Evolutionary conservation across 2,797 vertebrate species (phyloP).

Genomic region (Sebastes ruberrimus): DNA sequence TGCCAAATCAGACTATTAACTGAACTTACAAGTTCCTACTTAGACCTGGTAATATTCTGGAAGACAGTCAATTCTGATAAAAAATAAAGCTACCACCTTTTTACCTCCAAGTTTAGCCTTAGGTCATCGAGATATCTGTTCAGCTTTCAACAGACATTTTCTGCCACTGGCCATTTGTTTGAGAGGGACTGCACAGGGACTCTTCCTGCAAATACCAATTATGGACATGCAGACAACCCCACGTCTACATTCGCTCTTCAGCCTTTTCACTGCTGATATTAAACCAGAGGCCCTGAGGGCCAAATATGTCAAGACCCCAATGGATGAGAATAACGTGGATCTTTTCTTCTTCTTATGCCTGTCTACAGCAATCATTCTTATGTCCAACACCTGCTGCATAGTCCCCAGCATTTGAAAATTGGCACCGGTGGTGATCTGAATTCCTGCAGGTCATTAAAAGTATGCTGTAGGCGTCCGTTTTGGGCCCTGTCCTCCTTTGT

Average conservation of each 20-base stretch:
- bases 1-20: not conserved
- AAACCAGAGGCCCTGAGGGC: not conserved
- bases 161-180: slow-evolving; percentile 17
- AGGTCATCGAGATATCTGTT: not conserved
- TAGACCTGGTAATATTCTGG: not conserved
- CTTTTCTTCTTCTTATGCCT: not conserved
- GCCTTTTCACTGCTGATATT: not conserved
- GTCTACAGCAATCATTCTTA: not conserved
- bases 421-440: not conserved
- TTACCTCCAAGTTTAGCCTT: not conserved
- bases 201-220: slow-evolving; percentile 23
- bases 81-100: not conserved
- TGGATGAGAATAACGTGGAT: not conserved
- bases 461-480: not conserved
- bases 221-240: not conserved
- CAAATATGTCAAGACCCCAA: not conserved
- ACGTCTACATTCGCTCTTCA: not conserved
- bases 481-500: not conserved
- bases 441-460: not conserved
- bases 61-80: not conserved
- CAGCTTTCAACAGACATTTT: not conserved
- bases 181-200: slow-evolving; percentile 6
- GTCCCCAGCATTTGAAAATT: not conserved
- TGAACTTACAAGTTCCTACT: not conserved
- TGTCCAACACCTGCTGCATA: not conserved